Evolutionary conservation across 2,113 vertebrate species (phyloP).

Genomic region (Halcyon senegalensis): DNA sequence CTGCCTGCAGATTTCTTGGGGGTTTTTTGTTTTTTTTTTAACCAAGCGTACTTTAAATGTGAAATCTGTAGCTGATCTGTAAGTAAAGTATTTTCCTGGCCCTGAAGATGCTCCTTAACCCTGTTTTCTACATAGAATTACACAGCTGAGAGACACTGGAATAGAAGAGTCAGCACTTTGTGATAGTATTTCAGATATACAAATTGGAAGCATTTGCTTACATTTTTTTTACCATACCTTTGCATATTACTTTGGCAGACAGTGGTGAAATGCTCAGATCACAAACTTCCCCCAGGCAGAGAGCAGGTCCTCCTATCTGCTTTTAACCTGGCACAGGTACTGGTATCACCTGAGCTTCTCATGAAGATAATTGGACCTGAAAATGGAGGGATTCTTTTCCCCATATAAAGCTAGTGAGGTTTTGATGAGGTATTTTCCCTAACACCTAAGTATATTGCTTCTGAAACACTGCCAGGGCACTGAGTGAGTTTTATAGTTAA

Average conservation of each 20-base stretch:
- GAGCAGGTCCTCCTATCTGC: background rate
- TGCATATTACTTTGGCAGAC: constrained; percentile 48
- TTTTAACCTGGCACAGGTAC: background rate
- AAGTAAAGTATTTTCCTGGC: constrained; percentile 1
- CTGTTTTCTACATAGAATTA: constrained; percentile 7
- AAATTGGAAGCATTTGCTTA: constrained; percentile 56
- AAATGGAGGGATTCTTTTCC: background rate
- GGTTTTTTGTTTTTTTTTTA: background rate
- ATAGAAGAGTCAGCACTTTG: constrained; percentile 41
- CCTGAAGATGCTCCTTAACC: constrained; percentile 13
- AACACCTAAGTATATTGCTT: background rate
- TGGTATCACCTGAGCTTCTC: constrained; percentile 21
- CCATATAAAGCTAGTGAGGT: background rate
- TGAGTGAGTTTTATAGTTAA: background rate
- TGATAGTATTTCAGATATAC: constrained; percentile 51
- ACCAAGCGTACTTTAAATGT: background rate
- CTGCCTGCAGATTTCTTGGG: background rate
- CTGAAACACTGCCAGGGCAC: background rate
- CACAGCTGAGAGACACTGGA: background rate
- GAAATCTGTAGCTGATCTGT: background rate
- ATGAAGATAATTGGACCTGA: background rate
- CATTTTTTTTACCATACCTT: constrained; percentile 22
- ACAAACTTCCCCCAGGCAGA: constrained; percentile 16
- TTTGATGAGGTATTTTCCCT: background rate
- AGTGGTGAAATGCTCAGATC: constrained; percentile 43